A percentile compares a stretch with the other conserved stretches of the same genome.
Conservation (phyloP, 2,113 vertebrate genomes). For the Sminthopsis crassicaudata region DNA sequence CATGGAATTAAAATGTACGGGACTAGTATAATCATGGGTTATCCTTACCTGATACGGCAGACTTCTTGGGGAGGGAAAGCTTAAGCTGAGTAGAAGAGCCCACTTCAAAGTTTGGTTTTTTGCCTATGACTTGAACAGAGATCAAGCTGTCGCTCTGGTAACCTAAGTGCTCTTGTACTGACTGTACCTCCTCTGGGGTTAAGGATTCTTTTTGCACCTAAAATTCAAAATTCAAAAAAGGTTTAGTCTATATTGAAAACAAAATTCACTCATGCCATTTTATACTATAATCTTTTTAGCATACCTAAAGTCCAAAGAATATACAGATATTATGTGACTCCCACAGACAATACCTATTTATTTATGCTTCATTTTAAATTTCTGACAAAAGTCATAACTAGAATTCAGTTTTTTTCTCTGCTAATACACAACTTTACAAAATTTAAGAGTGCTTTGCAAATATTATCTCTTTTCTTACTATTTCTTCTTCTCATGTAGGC, state of each 20-base stretch:
- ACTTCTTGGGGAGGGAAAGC: slow-evolving; percentile 88
- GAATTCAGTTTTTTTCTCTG: neutral
- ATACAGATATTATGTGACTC: neutral
- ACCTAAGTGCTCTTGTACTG: slow-evolving; percentile 78
- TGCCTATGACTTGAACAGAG: slow-evolving; percentile 86
- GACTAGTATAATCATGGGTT: neutral
- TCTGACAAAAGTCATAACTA: neutral
- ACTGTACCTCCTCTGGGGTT: slow-evolving; percentile 80
- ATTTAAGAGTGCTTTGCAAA: neutral
- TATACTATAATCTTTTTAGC: neutral
- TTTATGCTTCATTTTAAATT: neutral
- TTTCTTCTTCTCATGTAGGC: neutral
- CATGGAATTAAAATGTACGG: neutral
- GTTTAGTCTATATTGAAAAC: slow-evolving; percentile 31
- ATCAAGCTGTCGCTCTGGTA: slow-evolving; percentile 84
- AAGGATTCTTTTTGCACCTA: slow-evolving; percentile 85
- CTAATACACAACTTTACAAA: neutral
- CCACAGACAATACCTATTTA: neutral
- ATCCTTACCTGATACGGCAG: slow-evolving; percentile 76
- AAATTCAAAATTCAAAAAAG: slow-evolving; percentile 46
- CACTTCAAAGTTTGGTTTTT: slow-evolving; percentile 94
- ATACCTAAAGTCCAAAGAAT: rapidly evolving
- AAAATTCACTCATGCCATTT: neutral
- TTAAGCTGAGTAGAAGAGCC: slow-evolving; percentile 93
- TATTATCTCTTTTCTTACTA: neutral